Conservation (phyloP, 2,888 invertebrate genomes). For the Caradrina kadenii region DNA sequence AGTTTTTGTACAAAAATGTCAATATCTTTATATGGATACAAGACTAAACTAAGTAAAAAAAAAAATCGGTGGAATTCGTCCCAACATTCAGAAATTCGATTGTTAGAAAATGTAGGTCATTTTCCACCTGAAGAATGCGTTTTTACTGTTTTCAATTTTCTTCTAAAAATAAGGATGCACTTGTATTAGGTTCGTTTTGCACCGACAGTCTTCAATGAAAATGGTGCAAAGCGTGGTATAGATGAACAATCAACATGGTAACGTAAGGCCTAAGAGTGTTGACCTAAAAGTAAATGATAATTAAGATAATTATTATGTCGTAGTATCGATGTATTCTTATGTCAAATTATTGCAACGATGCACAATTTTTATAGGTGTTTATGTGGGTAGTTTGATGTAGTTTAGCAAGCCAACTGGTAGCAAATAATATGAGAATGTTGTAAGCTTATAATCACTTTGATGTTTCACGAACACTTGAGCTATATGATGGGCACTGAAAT, state of each 20-base stretch:
- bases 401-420: slow-evolving; percentile 7
- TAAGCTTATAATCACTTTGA: slow-evolving; percentile 1
- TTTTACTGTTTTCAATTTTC: no score
- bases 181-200: background rate
- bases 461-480: background rate
- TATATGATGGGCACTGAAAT: background rate
- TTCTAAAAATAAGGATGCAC: background rate
- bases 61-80: no score
- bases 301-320: slow-evolving; percentile 22
- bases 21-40: no score
- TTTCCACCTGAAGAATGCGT: no score
- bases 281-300: slow-evolving; percentile 54
- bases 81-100: no score
- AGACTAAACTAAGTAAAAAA: no score
- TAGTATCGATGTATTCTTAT: slow-evolving; percentile 32
- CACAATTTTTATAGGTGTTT: slow-evolving; percentile 52
- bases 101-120: no score
- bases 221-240: slow-evolving; percentile 40
- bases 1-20: no score
- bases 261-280: slow-evolving; percentile 52
- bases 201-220: slow-evolving; percentile 25
- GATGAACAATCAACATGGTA: slow-evolving; percentile 62
- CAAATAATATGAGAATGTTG: background rate
- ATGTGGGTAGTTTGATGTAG: slow-evolving; percentile 20
- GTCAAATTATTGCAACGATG: slow-evolving; percentile 69